Conservation (phyloP, 2,797 vertebrate genomes). For the Lagodon rhomboides region DNA sequence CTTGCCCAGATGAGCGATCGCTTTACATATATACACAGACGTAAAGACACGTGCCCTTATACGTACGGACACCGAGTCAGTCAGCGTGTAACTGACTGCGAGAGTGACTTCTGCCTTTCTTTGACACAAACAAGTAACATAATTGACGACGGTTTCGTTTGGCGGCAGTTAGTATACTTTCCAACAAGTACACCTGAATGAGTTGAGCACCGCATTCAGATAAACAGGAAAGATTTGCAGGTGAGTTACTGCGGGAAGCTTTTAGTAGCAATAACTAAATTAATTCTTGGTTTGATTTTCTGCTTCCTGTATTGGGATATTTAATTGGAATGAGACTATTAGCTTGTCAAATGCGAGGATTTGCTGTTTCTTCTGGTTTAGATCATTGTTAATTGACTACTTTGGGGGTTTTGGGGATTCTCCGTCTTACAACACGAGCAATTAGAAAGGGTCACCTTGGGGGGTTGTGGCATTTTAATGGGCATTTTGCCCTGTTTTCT, state of each 20-base stretch:
- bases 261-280: conserved; percentile 24
- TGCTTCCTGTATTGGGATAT: conserved; percentile 21
- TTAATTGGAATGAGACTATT: conserved; percentile 25
- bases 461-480: background rate
- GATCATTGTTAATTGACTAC: conserved; percentile 12
- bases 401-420: conserved; percentile 2
- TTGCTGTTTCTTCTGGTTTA: conserved; percentile 12
- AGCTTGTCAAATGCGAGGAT: background rate
- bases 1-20: conserved; percentile 56
- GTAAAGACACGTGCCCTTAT: conserved; percentile 15
- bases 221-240: conserved; percentile 23
- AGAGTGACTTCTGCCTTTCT: conserved; percentile 6
- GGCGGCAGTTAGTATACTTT: conserved; percentile 15
- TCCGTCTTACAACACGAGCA: background rate
- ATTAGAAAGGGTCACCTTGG: conserved; percentile 14
- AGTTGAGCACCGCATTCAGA: conserved; percentile 2
- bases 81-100: background rate
- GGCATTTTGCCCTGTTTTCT: conserved; percentile 24
- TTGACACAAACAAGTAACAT: background rate
- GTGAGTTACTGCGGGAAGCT: conserved; percentile 4
- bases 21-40: conserved; percentile 53
- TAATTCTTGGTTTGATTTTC: conserved; percentile 8
- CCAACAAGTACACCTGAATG: conserved; percentile 12
- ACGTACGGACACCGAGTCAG: conserved; percentile 4
- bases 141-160: conserved; percentile 27